These are phyloP conservation scores for Zoanthus gigantus DNA, from an alignment of 92 coral and sea anemone genomes.

Conservation along the genomic window DNA sequence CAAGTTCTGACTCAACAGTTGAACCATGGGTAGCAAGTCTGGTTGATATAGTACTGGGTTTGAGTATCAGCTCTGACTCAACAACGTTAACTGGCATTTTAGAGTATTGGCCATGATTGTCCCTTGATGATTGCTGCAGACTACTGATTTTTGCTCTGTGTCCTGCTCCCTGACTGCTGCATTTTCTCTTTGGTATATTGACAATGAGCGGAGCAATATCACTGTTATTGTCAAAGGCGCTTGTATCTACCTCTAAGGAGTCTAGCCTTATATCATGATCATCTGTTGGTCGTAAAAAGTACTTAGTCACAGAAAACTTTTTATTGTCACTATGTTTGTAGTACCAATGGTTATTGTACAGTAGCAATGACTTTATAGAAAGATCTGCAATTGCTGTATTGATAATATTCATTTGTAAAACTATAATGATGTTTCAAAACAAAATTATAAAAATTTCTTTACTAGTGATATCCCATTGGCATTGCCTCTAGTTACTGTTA, in stretches of 20 bases:
- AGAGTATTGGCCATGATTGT: neutral
- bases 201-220: constrained; percentile 25
- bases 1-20: constrained; percentile 15
- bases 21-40: constrained; percentile 20
- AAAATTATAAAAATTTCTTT: no score
- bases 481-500: no score
- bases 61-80: constrained; percentile 13
- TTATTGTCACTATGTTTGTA: no score
- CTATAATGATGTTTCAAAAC: no score
- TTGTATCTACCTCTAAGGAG: constrained; percentile 25
- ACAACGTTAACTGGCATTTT: neutral
- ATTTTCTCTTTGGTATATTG: constrained; percentile 9
- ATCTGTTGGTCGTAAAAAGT: neutral
- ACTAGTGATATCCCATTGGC: no score
- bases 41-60: neutral
- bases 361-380: no score
- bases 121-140: neutral
- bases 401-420: no score
- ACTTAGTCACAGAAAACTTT: no score
- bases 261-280: constrained; percentile 18
- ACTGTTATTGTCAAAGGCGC: neutral
- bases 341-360: no score
- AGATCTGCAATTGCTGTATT: no score
- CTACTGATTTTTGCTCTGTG: neutral
- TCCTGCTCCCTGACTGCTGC: neutral